These are phyloP conservation scores for Pseudeuparius sepicola DNA, from an alignment of 2,888 invertebrate species.

Conservation along the genomic window DNA sequence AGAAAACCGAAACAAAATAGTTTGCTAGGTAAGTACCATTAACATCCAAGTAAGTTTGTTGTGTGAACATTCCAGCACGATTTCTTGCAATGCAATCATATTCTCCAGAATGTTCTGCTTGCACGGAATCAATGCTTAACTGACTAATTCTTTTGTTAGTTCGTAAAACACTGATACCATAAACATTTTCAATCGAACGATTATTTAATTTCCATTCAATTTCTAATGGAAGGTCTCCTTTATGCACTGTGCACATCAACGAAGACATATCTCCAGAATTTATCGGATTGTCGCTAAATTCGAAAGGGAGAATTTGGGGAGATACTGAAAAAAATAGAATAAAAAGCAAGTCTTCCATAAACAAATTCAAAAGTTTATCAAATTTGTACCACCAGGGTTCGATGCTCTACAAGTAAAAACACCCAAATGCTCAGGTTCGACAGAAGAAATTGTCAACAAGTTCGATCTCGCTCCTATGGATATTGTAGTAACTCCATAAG, in stretches of 20 bases:
- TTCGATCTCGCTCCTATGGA: too few relatives aligned
- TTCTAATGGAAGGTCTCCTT: slow-evolving; percentile 60
- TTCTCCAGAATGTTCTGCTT: slow-evolving; percentile 51
- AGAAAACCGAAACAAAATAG: too few relatives aligned
- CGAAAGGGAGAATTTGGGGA: slow-evolving; percentile 48
- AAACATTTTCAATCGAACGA: slow-evolving; percentile 11
- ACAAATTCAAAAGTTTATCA: too few relatives aligned
- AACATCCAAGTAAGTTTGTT: slow-evolving; percentile 46
- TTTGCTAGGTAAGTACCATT: slow-evolving; percentile 1
- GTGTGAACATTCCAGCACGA: slow-evolving; percentile 35
- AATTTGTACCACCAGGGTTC: slow-evolving; percentile 60
- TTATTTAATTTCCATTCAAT: slow-evolving; percentile 48
- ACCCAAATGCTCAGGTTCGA: slow-evolving; percentile 56
- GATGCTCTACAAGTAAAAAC: slow-evolving; percentile 67
- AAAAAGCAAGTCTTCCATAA: too few relatives aligned
- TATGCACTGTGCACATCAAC: slow-evolving; percentile 56
- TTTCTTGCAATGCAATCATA: slow-evolving; percentile 66
- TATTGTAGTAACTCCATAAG: too few relatives aligned
- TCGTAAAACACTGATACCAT: slow-evolving; percentile 35
- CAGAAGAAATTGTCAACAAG: too few relatives aligned
- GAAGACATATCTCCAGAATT: slow-evolving; percentile 64
- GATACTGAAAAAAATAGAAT: slow-evolving; percentile 29
- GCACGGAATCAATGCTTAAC: slow-evolving; percentile 58
- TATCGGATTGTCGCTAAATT: slow-evolving; percentile 45
- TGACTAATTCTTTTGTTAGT: slow-evolving; percentile 51